Base-by-base conservation (phyloP, 2,888 invertebrate species). In the Thera britannica region DNA sequence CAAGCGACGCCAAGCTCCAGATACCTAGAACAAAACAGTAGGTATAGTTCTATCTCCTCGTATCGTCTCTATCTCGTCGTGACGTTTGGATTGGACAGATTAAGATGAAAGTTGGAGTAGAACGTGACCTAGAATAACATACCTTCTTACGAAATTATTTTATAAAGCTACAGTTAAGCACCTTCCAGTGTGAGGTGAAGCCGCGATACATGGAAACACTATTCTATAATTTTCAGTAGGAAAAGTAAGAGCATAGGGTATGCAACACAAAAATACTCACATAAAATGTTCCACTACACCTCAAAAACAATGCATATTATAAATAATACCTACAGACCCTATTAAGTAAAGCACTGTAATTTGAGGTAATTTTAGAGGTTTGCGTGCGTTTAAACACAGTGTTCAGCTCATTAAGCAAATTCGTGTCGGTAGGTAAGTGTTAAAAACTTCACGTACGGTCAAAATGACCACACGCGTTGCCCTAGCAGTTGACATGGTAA, bases 1-100 rank as follows among this genome's bases (percentile, higher is more conserved):
- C 0, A 94, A 77, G 0, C 92, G 85, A 6, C 92, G 88, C 94
- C 93, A 94, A 72, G 94, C 94, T 57, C 93, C 93, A 2, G 94
- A 92, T 58, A 94, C 89, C 94, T 92, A 67, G 59, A 9, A 66
- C 23, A 61, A 23, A 23, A 23, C 23, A 23, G 23, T 23, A 23
- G 23, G 23, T 23, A 23, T 23, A 23, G 23, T 23, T 23, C 23
- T 23, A 23, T 23, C 23, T 23, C 23, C 1, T 23, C 23, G 23
- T 23, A 23, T 23, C 23, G 23, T 23, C 23, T 23, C 23, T 23
- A 23, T 23, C 23, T 23, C 23, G 23, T 23, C 23, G 23, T 23
- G 1, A 23, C 23, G 23, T 23, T 23, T 23, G 23, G 23, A 23
- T 23, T 23, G 23, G 23, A 23, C 23, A 23, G 6, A 38, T 38